Evolutionary conservation across 2,888 invertebrate species (phyloP).

Genomic region (Endotricha flammealis): DNA sequence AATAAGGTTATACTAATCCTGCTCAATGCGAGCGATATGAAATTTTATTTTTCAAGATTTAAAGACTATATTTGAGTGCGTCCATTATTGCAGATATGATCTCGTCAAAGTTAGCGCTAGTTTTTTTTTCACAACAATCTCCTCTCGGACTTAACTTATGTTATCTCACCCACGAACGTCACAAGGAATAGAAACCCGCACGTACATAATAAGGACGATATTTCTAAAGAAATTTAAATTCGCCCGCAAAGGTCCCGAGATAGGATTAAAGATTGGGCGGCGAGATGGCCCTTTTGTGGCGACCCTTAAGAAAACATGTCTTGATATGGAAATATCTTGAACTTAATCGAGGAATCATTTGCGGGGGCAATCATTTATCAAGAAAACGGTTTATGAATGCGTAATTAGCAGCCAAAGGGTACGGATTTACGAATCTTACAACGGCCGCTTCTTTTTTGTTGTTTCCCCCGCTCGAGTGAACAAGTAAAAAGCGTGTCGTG

Average conservation of each 20-base stretch:
- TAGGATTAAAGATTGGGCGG: slow-evolving; percentile 78
- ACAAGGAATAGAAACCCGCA: slow-evolving; percentile 75
- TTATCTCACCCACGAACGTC: slow-evolving; percentile 75
- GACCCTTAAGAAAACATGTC: slow-evolving; percentile 79
- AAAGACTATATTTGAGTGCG: slow-evolving; percentile 54
- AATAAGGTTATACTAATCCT: slow-evolving; percentile 75
- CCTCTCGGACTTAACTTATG: slow-evolving; percentile 77
- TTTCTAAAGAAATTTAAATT: slow-evolving; percentile 80
- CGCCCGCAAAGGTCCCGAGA: slow-evolving; percentile 77
- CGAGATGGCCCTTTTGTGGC: slow-evolving; percentile 77
- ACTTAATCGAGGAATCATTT: slow-evolving; percentile 74
- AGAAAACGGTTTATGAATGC: slow-evolving; percentile 62
- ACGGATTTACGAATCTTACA: slow-evolving; percentile 33
- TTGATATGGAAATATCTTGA: slow-evolving; percentile 77
- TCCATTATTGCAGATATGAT: slow-evolving; percentile 49
- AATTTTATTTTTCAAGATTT: slow-evolving; percentile 36
- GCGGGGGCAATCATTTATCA: slow-evolving; percentile 67
- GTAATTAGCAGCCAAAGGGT: slow-evolving; percentile 56
- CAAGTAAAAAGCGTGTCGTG: slow-evolving; percentile 52
- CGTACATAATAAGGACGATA: slow-evolving; percentile 78
- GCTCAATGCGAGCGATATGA: slow-evolving; percentile 33
- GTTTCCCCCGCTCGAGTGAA: slow-evolving; percentile 63
- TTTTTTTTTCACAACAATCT: slow-evolving; percentile 79
- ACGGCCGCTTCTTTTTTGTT: slow-evolving; percentile 37
- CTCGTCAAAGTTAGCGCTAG: slow-evolving; percentile 72